Evolutionary conservation across 2,797 vertebrate species (phyloP).

Genomic region (Premnoplex brunnescens): DNA sequence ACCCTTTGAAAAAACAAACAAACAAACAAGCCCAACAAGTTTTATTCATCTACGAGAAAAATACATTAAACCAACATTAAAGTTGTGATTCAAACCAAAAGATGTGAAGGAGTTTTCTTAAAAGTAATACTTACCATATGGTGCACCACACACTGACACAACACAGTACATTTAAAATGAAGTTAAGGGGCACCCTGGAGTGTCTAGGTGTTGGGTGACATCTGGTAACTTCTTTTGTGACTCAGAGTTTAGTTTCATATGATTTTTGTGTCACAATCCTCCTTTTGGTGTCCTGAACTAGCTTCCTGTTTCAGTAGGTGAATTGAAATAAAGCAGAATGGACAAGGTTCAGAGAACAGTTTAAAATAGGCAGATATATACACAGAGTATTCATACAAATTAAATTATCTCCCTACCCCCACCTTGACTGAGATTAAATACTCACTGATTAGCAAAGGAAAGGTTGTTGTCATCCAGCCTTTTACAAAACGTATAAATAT

Average conservation of each 20-base stretch:
- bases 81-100: constrained; percentile 20
- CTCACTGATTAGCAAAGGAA: background rate
- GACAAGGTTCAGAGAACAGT: background rate
- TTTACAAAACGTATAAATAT: background rate
- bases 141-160: background rate
- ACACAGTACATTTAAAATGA: background rate
- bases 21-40: no score
- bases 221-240: constrained; percentile 24
- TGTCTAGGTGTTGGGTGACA: constrained; percentile 35
- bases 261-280: background rate
- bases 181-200: constrained; percentile 34
- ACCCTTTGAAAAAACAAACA: background rate
- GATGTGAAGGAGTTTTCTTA: constrained; percentile 10
- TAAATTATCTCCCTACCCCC: background rate
- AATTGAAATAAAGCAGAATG: background rate
- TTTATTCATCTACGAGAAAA: background rate
- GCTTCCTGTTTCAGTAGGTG: background rate
- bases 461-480: background rate
- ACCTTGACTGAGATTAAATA: background rate
- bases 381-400: background rate
- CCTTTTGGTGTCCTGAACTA: background rate
- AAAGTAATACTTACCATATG: constrained; percentile 31
- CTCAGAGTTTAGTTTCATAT: constrained; percentile 1
- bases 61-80: constrained; percentile 33
- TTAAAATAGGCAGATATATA: background rate